Evolutionary conservation across 2,113 vertebrate genomes (phyloP), one percentile per base, ranked within the genome.

Genomic region (Podarcis muralis): DNA sequence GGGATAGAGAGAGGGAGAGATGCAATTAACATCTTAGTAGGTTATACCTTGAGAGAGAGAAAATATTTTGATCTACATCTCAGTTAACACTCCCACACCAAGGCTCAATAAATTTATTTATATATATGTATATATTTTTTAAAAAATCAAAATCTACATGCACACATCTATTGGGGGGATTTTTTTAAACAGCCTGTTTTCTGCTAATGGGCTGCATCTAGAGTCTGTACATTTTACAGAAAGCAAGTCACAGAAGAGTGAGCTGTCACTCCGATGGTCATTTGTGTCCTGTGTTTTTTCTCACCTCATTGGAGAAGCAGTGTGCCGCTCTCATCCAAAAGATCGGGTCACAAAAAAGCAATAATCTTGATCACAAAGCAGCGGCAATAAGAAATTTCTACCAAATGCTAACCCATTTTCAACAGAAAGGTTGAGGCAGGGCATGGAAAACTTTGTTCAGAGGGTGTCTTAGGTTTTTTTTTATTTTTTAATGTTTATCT

Each of bases 11-110:
- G 30, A 23, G 9, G n/a, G 79, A 76, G 93, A 94, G 90, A 96
- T 0, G 92, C 90, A 2, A 96, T 96, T 94, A 91, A 95, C 95
- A 96, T 91, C 94, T 94, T 72, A 13, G 89, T 90, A 92, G 92
- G 92, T 93, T 94, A 95, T 91, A 91, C 84, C 95, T 95, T 95
- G 93, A 93, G 94, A 94, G 93, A 74, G 87, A 85, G 40, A 93
- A 95, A 94, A 93, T 72, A 93, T 90, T 65, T 88, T 65, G 71
- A 90, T 92, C 87, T 90, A 95, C 92, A 86, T 76, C 40, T 20
- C 92, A 57, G 87, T 92, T 91, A 93, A 89, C 87, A 81, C 84
- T 72, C 84, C 77, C 87, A 40, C 53, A 1, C 92, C 89, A 93
- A 88, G 89, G 30, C 80, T 83, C 90, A 66, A 90, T 40, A 92